Evolutionary conservation across 1,140 invertebrate species (phyloP).

Genomic region (Nebria ingens): DNA sequence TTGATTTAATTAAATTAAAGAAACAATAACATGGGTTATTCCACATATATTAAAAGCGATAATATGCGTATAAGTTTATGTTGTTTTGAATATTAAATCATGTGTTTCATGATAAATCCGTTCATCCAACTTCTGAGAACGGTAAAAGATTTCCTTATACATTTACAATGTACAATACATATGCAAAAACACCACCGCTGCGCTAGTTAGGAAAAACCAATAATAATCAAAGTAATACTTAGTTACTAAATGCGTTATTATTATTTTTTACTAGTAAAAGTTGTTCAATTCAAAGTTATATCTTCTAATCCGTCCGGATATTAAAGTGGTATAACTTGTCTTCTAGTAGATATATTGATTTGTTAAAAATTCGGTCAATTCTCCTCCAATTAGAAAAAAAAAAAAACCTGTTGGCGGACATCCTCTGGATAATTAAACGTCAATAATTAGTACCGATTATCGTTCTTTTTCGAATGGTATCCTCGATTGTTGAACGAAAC

Average conservation of each 20-base stretch:
- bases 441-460: not conserved
- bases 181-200: not conserved
- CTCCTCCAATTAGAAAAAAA: too few relatives aligned
- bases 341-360: too few relatives aligned
- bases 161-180: not conserved
- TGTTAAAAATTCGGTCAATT: too few relatives aligned
- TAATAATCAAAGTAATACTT: not conserved
- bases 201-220: slow-evolving; percentile 9
- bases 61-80: not conserved
- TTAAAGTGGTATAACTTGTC: too few relatives aligned
- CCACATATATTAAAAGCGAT: not conserved
- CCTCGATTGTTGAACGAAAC: not conserved
- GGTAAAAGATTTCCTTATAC: not conserved
- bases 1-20: not conserved
- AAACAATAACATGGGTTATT: not conserved
- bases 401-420: not conserved
- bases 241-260: too few relatives aligned
- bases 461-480: not conserved
- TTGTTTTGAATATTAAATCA: slow-evolving; percentile 2
- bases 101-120: not conserved
- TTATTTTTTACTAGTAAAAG: too few relatives aligned
- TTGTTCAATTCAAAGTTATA: too few relatives aligned
- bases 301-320: too few relatives aligned
- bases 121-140: not conserved
- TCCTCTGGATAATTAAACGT: not conserved